Base-by-base conservation (phyloP, 92 coral and sea anemone species). In the Zoanthus gigantus region DNA sequence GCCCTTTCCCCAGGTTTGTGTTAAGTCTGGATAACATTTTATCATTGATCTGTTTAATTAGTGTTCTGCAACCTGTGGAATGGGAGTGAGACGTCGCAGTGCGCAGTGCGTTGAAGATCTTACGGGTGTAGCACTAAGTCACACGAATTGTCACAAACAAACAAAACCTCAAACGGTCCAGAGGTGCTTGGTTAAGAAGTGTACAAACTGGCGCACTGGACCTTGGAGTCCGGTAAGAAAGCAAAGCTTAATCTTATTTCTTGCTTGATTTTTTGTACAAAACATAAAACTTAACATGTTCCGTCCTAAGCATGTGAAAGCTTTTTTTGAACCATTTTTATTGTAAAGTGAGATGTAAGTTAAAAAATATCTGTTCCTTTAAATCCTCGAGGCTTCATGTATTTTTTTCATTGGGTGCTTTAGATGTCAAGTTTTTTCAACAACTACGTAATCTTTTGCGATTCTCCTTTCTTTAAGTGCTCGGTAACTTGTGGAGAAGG, bases 401-500 rank as follows among this genome's bases (percentile, higher is more conserved):
- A n/a, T n/a, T n/a, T n/a, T n/a, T n/a, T n/a, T n/a, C n/a, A n/a
- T n/a, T n/a, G n/a, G n/a, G n/a, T n/a, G n/a, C n/a, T n/a, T n/a
- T n/a, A n/a, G n/a, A n/a, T n/a, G n/a, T 50, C 10, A 50, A 0
- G 10, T 50, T 50, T 11, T 50, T 50, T 63, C n/a, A 9, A 1
- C 18, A 60, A 60, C 28, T 14, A 58, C n/a, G 11, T 37, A 58
- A 14, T 0, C 10, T 0, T 23, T 6, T 58, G 15, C 61, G 16
- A 23, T 17, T 6, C 60, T 75, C 8, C 18, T 52, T 29, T 68
- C 46, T 57, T 17, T 65, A 56, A 80, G 85, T 80, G 85, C 48
- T 66, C 85, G 32, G 75, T 32, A 42, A 66, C 85, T 0, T 80
- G 85, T 50, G 85, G 85, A 80, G 85, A 80, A 61, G 85, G 85